Base-by-base conservation (phyloP, 2,797 vertebrate species). In the Gymnopithys bicolor region DNA sequence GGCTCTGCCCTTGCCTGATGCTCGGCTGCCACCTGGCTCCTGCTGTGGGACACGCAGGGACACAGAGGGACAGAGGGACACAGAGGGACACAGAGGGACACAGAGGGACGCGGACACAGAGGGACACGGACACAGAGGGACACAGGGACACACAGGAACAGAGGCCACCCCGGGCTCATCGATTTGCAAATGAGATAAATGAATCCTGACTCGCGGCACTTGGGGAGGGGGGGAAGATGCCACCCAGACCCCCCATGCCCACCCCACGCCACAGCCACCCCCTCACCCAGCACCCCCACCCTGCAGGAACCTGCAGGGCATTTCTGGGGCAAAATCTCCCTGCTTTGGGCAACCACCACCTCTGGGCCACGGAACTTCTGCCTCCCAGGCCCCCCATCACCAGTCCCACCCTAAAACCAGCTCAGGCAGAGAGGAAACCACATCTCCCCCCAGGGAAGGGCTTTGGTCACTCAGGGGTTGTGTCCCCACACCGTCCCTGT, bases 331-430 rank as follows among this genome's bases (percentile, higher is more conserved):
- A 59, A 67, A 59, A 28, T 6, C 41, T 45, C 32, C 27, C 1
- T 11, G 11, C 0, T 32, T 35, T 39, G 74, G 35, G 27, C 45
- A 2, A 66, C 28, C 21, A 3, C 11, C 15, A 4, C 17, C 43
- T 6, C 30, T 1, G 1, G 28, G 10, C 24, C 6, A 6, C 2
- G 2, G 17, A 7, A 11, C 4, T 24, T 55, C 21, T 2, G 9
- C 1, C 32, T 33, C 33, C 35, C 37, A 24, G 14, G 4, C 4
- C 0, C 7, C 7, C 60, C 51, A 3, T 28, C 25, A 1, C 52
- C 64, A 13, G 5, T 4, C 9, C 0, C 22, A 1, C 3, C 7
- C 3, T 1, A 8, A 4, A 9, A 37, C 1, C 3, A 21, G 33
- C n/a, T 63, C 39, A 15, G 60, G 39, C 19, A 15, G 4, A 14